Conservation (phyloP, 2,888 invertebrate species). For the Orthosia gothica region DNA sequence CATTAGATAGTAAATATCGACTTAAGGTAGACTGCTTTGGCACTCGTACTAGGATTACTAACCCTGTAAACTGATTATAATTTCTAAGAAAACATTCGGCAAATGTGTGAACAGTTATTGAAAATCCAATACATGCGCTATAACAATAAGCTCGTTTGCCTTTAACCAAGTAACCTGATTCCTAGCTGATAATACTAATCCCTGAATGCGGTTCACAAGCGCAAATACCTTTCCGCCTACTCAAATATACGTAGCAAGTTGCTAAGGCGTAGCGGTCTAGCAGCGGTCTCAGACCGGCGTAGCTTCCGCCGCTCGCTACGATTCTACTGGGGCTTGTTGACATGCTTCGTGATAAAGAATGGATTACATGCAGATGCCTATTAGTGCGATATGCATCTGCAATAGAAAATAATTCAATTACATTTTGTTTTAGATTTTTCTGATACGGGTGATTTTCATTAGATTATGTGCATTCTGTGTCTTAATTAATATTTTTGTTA, state of each 20-base stretch:
- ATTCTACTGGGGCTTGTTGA: conserved; percentile 10
- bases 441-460: too few species aligned
- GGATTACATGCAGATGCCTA: conserved; percentile 13
- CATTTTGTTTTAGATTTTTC: neutral
- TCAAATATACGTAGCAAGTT: conserved; percentile 26
- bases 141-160: neutral
- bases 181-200: neutral
- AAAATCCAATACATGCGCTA: neutral
- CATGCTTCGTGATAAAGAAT: conserved; percentile 15
- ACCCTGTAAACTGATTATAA: too few species aligned
- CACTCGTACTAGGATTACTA: too few species aligned
- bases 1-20: too few species aligned
- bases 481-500: too few species aligned
- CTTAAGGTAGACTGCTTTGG: too few species aligned
- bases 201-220: neutral
- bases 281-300: conserved; percentile 22
- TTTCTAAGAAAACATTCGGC: neutral
- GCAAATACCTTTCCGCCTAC: neutral
- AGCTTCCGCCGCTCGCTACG: conserved; percentile 31
- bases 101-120: neutral
- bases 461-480: too few species aligned
- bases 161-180: neutral
- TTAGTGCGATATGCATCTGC: neutral
- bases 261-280: conserved; percentile 47
- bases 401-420: neutral